Base-by-base conservation (phyloP, 2,888 invertebrate genomes). In the Branchellion lobata region DNA sequence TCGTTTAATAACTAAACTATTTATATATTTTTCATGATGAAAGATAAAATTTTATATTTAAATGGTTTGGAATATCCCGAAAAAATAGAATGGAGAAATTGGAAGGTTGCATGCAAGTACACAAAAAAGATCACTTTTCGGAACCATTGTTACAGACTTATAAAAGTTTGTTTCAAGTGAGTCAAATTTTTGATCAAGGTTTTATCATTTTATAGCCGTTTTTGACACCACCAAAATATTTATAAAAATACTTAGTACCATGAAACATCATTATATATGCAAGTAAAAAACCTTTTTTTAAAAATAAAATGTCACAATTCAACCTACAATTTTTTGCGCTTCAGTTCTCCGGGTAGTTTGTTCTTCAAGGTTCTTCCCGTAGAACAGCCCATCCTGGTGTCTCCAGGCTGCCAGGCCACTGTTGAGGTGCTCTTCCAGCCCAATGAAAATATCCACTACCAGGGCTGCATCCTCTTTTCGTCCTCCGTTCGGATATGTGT, bases 81-180 rank as follows among this genome's bases (percentile, higher is more conserved):
- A 5, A n/a, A 57, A 57, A n/a, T 57, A 14, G 61, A 57, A 57
- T 57, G 61, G 61, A 57, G 24, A n/a, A 57, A 57, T 57, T 57
- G 61, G 61, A 57, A 57, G 21, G 61, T 14, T 3, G n/a, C 11
- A 3, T 5, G 61, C 5, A 57, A 57, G 24, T 57, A 57, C 61
- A 57, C 61, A 24, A 57, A 57, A n/a, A 57, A 57, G 21, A 57
- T 57, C 21, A 57, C 21, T 18, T 24, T 57, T n/a, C 5, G 5
- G 5, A 57, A 57, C 61, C 5, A 57, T n/a, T 57, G 11, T 5
- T 57, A 57, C 61, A 57, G 24, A n/a, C 61, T 57, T 8, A 24
- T 24, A 5, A 57, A 57, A 57, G 21, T 57, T 5, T 57, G 61
- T n/a, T 57, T 24, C n/a, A n/a, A 57, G 61, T 57, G 5, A 57